phyloP scores from a whole-genome alignment of 2,113 vertebrate genomes.

The Tyrannus savana region DNA sequence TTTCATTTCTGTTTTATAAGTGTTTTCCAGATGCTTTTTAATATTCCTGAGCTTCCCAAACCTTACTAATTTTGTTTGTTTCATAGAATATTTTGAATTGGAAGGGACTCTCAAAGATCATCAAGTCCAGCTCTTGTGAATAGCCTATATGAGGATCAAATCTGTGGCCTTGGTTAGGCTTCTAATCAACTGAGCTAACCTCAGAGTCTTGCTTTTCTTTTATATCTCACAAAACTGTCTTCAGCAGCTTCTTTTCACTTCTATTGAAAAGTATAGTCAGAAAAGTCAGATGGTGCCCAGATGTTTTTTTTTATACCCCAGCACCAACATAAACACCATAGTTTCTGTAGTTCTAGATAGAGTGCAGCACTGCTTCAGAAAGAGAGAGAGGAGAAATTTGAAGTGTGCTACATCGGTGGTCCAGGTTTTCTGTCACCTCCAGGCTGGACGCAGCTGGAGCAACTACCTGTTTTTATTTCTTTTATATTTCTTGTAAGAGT shows the following conservation, averaged over 20 bases:
- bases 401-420: rapidly evolving
- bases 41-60: neutral
- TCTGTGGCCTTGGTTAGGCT: neutral
- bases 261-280: neutral
- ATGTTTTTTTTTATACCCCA: neutral
- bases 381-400: neutral
- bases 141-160: neutral
- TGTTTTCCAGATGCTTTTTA: neutral
- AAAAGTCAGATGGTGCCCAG: neutral
- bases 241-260: neutral
- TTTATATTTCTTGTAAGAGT: neutral
- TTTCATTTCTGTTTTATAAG: neutral
- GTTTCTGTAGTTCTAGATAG: neutral
- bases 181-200: neutral
- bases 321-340: neutral
- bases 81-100: neutral
- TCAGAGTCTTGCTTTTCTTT: neutral
- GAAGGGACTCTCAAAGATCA: neutral
- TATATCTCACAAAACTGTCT: neutral
- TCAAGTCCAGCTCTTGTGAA: neutral
- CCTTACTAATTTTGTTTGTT: neutral
- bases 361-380: neutral
- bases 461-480: neutral
- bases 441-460: neutral
- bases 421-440: neutral